Percentiles rank a stretch among this genome's conserved stretches.
These are phyloP conservation scores for Trachelus iudaicus DNA, from an alignment of 2,888 invertebrate genomes.

Conservation along the genomic window DNA sequence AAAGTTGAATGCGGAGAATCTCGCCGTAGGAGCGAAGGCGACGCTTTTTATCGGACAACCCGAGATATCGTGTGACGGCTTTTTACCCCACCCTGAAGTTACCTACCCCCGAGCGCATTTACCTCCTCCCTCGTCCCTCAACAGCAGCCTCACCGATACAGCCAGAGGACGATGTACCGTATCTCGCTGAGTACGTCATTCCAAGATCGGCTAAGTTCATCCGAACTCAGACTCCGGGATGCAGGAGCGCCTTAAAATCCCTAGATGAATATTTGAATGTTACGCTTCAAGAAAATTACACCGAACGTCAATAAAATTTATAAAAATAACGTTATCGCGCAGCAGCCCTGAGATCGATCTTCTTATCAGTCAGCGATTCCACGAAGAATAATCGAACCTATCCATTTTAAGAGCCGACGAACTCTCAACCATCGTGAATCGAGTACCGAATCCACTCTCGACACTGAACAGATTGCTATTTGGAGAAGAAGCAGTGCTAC, in stretches of 20 bases:
- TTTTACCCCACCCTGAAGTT: neutral
- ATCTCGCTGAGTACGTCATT: neutral
- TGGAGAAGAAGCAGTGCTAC: neutral
- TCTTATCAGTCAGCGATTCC: constrained; percentile 21
- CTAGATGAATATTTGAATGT: neutral
- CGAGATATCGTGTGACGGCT: neutral
- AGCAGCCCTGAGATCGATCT: neutral
- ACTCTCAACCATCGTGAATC: neutral
- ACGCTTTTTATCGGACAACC: neutral
- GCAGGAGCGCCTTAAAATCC: neutral
- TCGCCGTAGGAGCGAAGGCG: neutral
- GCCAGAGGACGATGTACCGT: neutral
- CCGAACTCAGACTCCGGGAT: neutral
- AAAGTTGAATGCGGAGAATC: neutral
- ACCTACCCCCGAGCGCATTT: neutral
- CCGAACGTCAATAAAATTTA: neutral
- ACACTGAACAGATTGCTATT: neutral
- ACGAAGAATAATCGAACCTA: constrained; percentile 25
- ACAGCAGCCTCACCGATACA: neutral
- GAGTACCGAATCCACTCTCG: neutral
- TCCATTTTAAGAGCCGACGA: constrained; percentile 2
- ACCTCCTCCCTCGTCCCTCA: neutral
- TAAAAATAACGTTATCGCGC: neutral
- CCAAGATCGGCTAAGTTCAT: neutral
- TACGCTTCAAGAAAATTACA: neutral